Evolutionary conservation across 64 coral and sea anemone genomes (phyloP), one percentile per base, ranked within the genome.

Genomic region (Porites australiensis): DNA sequence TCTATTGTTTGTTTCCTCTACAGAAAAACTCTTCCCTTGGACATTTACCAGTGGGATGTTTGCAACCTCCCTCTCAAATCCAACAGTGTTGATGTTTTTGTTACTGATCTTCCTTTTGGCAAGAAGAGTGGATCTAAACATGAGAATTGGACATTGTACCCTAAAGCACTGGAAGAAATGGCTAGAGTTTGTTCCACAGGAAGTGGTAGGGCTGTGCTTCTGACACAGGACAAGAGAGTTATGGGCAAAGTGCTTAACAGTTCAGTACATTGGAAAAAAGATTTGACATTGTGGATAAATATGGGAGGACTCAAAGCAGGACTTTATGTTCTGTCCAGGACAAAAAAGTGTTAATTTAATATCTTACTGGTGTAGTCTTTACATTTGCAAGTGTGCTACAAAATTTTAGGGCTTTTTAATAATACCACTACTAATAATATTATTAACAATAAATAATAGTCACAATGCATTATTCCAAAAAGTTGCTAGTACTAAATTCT

Each of bases 41-140:
- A 99, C 22, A 89, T 94, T 75, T 94, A 78, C 13, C 94, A 90
- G 60, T 99, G 98, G 98, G 91, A 99, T 69, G 94, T 90, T 20
- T 96, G 94, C 64, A 93, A 96, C 76, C 83, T 96, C 45, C 98
- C 98, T 44, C 79, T 99, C 18, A 96, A 90, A 53, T 75, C 92
- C 10, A 92, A 94, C 72, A 91, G 75, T 21, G 60, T 99, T 77
- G 92, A 99, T 92, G 94, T 86, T n/a, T 91, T 99, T 54, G 70
- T 99, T n/a, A 94, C 98, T 27, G 98, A 99, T 65, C 70, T 99
- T 60, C 98, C 98, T 51, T 99, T 99, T 92, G 98, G 98, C 9
- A 99, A 99, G 88, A 99, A 96, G 79, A 99, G 98, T 87, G 98
- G 98, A 3, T 96, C 94, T 6, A 87, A 93, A 67, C 88, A 86